Evolutionary conservation across 2,113 vertebrate species (phyloP).

Genomic region (Origma solitaria): DNA sequence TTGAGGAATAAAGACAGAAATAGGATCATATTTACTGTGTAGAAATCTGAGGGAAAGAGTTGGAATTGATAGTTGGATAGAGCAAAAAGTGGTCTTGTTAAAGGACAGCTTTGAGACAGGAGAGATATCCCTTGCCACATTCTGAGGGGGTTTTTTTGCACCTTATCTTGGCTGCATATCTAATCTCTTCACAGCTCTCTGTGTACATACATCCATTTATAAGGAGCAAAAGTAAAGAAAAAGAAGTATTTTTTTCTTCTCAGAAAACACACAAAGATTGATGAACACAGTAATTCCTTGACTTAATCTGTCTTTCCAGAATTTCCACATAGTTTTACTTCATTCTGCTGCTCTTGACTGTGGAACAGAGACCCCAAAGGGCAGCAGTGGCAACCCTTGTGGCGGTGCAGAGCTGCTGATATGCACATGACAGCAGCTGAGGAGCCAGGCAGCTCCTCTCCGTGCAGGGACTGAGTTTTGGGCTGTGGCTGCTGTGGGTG

Average conservation of each 20-base stretch:
- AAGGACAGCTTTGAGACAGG: neutral
- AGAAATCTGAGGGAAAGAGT: neutral
- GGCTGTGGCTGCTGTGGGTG: accelerated
- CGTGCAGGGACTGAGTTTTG: neutral
- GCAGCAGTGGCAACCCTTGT: neutral
- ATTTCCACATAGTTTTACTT: neutral
- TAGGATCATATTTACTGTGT: neutral
- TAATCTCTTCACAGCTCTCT: neutral
- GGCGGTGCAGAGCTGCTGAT: neutral
- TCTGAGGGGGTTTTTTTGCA: neutral
- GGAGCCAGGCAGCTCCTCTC: neutral
- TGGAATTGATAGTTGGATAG: neutral
- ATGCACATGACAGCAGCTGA: neutral
- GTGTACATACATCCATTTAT: neutral
- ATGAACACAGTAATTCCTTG: neutral
- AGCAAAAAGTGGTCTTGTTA: neutral
- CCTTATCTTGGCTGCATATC: neutral
- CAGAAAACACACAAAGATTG: neutral
- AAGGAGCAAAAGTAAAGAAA: neutral
- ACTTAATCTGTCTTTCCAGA: neutral
- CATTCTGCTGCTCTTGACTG: neutral
- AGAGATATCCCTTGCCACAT: neutral
- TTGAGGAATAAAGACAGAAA: neutral
- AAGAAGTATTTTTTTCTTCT: neutral
- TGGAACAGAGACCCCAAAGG: neutral